Evolutionary conservation across 2,113 vertebrate species (phyloP).

Genomic region (Paramisgurnus dabryanus): DNA sequence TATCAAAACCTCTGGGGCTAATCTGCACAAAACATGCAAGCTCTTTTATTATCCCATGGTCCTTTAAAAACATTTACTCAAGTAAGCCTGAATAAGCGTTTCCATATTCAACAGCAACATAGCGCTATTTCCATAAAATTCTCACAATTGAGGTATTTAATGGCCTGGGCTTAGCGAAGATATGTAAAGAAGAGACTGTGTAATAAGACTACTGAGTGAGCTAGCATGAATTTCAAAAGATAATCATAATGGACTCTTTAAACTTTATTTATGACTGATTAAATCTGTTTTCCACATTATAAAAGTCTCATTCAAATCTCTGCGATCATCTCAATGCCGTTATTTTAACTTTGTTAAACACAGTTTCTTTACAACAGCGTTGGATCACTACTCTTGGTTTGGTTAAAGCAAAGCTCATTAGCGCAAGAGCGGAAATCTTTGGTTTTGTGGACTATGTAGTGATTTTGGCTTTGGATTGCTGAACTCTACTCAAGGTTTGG

Average conservation of each 20-base stretch:
- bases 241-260: slow-evolving; percentile 16
- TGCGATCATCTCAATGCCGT: slow-evolving; percentile 21
- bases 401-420: slow-evolving; percentile 47
- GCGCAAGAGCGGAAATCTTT: slow-evolving; percentile 52
- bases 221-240: slow-evolving; percentile 32
- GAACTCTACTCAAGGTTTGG: slow-evolving; percentile 56
- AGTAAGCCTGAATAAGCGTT: slow-evolving; percentile 60
- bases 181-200: slow-evolving; percentile 44
- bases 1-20: not conserved
- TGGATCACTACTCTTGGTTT: not conserved
- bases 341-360: slow-evolving; percentile 46
- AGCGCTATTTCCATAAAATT: slow-evolving; percentile 64
- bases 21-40: slow-evolving; percentile 38
- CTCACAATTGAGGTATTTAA: slow-evolving; percentile 56
- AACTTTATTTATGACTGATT: slow-evolving; percentile 36
- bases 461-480: slow-evolving; percentile 58
- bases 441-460: slow-evolving; percentile 68
- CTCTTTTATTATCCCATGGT: slow-evolving; percentile 49
- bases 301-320: slow-evolving; percentile 5
- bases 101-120: slow-evolving; percentile 56
- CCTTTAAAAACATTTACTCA: slow-evolving; percentile 63
- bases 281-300: slow-evolving; percentile 18
- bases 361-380: too few species aligned
- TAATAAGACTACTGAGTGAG: slow-evolving; percentile 15
- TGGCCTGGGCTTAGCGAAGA: slow-evolving; percentile 21